These are phyloP conservation scores for Larimichthys polyactis DNA, from an alignment of 2,113 vertebrate species.

Conservation along the genomic window DNA sequence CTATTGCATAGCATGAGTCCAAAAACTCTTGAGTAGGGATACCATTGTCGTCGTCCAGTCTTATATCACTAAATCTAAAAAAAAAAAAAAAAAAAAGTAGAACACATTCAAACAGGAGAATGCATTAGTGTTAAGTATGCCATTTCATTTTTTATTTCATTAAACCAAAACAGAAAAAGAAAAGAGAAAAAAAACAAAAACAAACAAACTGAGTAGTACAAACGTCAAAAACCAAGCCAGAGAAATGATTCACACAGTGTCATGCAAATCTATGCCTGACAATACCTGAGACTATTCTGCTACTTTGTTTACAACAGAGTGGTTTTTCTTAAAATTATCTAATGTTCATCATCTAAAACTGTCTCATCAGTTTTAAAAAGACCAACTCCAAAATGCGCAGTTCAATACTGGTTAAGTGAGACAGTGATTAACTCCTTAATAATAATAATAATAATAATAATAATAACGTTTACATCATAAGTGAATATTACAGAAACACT, in stretches of 20 bases:
- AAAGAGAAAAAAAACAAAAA: slow-evolving; percentile 19
- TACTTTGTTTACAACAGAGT: slow-evolving; percentile 38
- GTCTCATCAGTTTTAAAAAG: slow-evolving; percentile 2
- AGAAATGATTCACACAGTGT: slow-evolving; percentile 60
- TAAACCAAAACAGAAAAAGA: slow-evolving; percentile 59
- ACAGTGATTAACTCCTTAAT: slow-evolving; percentile 13
- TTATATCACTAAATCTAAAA: slow-evolving; percentile 97
- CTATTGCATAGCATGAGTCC: slow-evolving; percentile 98
- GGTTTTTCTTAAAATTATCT: not conserved
- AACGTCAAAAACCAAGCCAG: slow-evolving; percentile 59
- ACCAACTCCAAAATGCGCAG: slow-evolving; percentile 15
- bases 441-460: slow-evolving; percentile 9
- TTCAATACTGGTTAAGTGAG: slow-evolving; percentile 37
- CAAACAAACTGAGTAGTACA: slow-evolving; percentile 47
- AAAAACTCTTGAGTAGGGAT: slow-evolving; percentile 97
- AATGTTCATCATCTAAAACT: slow-evolving; percentile 4
- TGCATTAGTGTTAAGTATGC: slow-evolving; percentile 62
- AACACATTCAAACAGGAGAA: slow-evolving; percentile 82
- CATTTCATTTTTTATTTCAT: slow-evolving; percentile 74
- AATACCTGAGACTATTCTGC: slow-evolving; percentile 44
- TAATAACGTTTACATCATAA: slow-evolving; percentile 18
- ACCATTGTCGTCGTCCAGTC: slow-evolving; percentile 92
- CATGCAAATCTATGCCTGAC: slow-evolving; percentile 62
- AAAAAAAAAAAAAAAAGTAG: slow-evolving; percentile 61
- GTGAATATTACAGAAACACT: slow-evolving; percentile 42